Evolutionary conservation across 1,140 invertebrate genomes (phyloP), one percentile per base, ranked within the genome.

Genomic region (Dinothrombium tinctorium): DNA sequence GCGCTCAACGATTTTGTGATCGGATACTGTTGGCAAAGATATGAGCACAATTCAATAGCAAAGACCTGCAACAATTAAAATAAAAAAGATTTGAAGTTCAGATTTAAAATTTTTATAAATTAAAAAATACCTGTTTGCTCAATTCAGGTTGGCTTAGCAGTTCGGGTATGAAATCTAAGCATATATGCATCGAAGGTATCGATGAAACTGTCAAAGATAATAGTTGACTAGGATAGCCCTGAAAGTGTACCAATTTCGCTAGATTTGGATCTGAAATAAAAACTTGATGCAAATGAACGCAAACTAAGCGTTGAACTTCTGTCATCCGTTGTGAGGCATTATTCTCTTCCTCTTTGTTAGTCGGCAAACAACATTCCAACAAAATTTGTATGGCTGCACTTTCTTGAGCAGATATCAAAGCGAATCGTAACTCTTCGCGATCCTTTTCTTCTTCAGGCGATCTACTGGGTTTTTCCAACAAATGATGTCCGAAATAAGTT

Each of bases 111-210:
- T 33, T 29, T 21, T 33, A 47, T 15, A 26, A 19, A 25, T 31
- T 35, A 11, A 26, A 9, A 26, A 23, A 38, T 45, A 64, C 61
- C 69, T 95, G 87, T 56, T 94, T 94, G 42, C 86, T 76, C 37
- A 87, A 62, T 53, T 84, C 79, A 1, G 86, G 82, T 55, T 94
- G 86, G 52, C 77, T 77, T 23, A 96, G 61, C 24, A 96, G 66
- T 62, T 96, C 89, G 15, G 86, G 83, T 31, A 95, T 76, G 58
- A 90, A 95, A 56, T 95, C 89, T 20, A 94, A 63, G 58, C 87
- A 95, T 52, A 96, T 95, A 51, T 96, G 90, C 82, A 95, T 92
- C 1, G 89, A 95, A 0, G 90, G 89, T 40, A 96, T 84, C 22
- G 86, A 83, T 40, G 74, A 68, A 2, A 94, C 81, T 14, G 33